phyloP scores from a whole-genome alignment of 1,140 invertebrate genomes.

The Caenorhabditis brenneri region DNA sequence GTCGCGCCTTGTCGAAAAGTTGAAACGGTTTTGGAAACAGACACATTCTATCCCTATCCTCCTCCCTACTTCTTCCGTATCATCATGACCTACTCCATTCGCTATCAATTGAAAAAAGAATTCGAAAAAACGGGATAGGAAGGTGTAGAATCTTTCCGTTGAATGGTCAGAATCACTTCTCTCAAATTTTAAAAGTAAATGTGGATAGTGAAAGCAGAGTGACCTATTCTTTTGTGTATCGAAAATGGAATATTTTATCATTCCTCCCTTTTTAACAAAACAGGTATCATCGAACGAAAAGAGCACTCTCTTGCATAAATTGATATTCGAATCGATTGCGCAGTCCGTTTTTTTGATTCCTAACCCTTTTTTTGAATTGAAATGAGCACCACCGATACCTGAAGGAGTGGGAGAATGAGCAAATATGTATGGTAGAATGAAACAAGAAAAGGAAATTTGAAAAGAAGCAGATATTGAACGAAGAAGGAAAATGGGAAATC shows the following conservation, averaged over 20 bases:
- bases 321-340: neutral
- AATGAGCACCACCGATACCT: neutral
- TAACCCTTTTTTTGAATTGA: neutral
- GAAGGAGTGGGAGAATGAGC: neutral
- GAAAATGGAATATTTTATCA: constrained; percentile 31
- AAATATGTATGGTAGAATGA: neutral
- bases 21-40: constrained; percentile 40
- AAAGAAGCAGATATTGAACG: neutral
- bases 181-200: too few relatives aligned
- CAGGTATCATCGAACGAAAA: neutral
- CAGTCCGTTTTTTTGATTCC: neutral
- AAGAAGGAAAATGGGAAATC: too few relatives aligned
- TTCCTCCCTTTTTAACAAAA: neutral
- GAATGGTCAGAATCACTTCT: neutral
- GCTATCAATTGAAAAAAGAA: neutral
- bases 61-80: neutral
- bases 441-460: neutral
- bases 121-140: neutral
- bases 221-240: neutral
- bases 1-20: constrained; percentile 39
- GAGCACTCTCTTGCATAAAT: neutral
- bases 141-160: neutral
- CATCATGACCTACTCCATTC: neutral
- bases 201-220: neutral
- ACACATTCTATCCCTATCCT: neutral